Evolutionary conservation across 2,797 vertebrate genomes (phyloP).

Genomic region (Sciurus vulgaris): DNA sequence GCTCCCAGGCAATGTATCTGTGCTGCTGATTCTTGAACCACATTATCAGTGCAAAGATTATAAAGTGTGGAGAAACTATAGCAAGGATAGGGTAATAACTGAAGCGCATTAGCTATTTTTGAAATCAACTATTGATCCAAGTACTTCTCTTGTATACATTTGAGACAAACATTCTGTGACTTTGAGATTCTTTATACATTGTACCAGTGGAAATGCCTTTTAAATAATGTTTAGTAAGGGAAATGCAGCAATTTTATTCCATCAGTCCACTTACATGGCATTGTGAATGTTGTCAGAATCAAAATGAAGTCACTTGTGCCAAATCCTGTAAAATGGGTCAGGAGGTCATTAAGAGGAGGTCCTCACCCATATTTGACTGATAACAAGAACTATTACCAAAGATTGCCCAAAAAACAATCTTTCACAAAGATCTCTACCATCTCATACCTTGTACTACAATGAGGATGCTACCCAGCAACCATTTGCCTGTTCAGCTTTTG

Average conservation of each 20-base stretch:
- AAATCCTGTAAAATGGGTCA: not conserved
- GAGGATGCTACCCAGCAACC: not conserved
- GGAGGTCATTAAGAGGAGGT: not conserved
- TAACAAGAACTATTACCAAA: not conserved
- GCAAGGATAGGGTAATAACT: not conserved
- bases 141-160: not conserved
- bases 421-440: not conserved
- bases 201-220: not conserved
- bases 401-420: not conserved
- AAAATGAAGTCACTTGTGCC: not conserved
- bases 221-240: not conserved
- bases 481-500: not conserved
- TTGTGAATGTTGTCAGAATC: not conserved
- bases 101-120: not conserved
- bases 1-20: accelerated
- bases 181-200: not conserved
- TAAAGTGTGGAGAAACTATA: not conserved
- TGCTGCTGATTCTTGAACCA: not conserved
- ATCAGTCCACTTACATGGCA: not conserved
- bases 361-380: not conserved
- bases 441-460: too few relatives aligned
- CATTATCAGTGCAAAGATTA: not conserved
- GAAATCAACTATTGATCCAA: not conserved
- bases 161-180: not conserved
- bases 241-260: not conserved